phyloP scores from a whole-genome alignment of 2,113 vertebrate species.

The Charina bottae region DNA sequence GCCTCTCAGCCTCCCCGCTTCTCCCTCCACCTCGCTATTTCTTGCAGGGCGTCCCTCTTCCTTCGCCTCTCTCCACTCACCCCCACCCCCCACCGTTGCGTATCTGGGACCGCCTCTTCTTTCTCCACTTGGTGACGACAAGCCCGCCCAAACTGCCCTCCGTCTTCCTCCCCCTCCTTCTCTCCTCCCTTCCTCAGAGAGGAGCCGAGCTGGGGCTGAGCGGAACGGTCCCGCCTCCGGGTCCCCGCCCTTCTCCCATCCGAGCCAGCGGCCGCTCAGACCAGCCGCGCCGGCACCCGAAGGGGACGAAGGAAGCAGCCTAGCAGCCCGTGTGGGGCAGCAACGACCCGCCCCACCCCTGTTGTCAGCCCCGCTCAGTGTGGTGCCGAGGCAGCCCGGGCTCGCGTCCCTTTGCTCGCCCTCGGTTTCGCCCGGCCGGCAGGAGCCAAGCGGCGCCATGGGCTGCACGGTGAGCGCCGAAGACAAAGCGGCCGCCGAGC shows the following conservation, averaged over 20 bases:
- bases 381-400: not conserved
- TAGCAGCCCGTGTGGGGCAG: not conserved
- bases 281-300: slow-evolving; percentile 28
- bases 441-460: slow-evolving; percentile 78
- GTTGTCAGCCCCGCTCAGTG: not conserved
- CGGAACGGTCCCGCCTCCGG: slow-evolving; percentile 15
- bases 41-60: not conserved
- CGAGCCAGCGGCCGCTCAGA: not conserved
- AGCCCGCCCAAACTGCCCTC: not conserved
- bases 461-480: slow-evolving; percentile 94
- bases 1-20: not conserved
- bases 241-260: not conserved
- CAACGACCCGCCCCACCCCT: not conserved
- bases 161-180: not conserved
- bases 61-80: no score
- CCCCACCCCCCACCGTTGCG: not conserved
- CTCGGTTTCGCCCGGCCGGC: slow-evolving; percentile 41
- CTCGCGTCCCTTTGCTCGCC: not conserved
- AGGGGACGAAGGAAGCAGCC: slow-evolving; percentile 5
- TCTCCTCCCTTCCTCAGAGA: not conserved
- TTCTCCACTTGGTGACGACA: not conserved
- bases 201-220: not conserved
- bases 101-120: not conserved
- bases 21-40: not conserved
- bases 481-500: slow-evolving; percentile 93